Conservation (phyloP, 1,140 invertebrate genomes). For the Pseudomyrmex dendroicus region DNA sequence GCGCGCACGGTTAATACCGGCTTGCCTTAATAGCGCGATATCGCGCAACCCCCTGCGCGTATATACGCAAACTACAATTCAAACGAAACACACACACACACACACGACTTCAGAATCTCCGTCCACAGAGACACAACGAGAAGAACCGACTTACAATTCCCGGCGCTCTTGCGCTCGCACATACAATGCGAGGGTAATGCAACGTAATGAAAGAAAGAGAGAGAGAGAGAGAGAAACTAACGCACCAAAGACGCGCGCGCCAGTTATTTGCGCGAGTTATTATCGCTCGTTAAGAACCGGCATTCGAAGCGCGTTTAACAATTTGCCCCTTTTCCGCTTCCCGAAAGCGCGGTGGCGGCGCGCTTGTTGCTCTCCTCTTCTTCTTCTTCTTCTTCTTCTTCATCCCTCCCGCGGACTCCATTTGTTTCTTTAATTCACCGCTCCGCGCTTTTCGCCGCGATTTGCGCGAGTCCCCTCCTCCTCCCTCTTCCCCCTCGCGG, state of each 20-base stretch:
- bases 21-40: slow-evolving; percentile 53
- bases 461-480: slow-evolving; percentile 13
- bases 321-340: slow-evolving; percentile 29
- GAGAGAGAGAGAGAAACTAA: slow-evolving; percentile 29
- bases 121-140: slow-evolving; percentile 16
- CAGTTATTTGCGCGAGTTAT: slow-evolving; percentile 69
- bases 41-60: slow-evolving; percentile 18
- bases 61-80: slow-evolving; percentile 27
- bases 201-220: no score
- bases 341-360: background rate
- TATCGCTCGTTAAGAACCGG: slow-evolving; percentile 70
- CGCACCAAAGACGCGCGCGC: slow-evolving; percentile 45
- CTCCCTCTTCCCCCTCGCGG: background rate
- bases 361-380: slow-evolving; percentile 31
- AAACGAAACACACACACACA: slow-evolving; percentile 34
- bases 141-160: slow-evolving; percentile 48
- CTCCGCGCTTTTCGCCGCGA: slow-evolving; percentile 40
- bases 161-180: slow-evolving; percentile 8
- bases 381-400: background rate
- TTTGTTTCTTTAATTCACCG: slow-evolving; percentile 58
- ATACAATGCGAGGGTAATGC: slow-evolving; percentile 26
- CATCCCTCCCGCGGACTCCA: slow-evolving; percentile 20
- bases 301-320: slow-evolving; percentile 64
- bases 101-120: background rate
- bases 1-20: slow-evolving; percentile 58